Conservation (phyloP, 2,113 vertebrate species). For the Ornithorhynchus anatinus region DNA sequence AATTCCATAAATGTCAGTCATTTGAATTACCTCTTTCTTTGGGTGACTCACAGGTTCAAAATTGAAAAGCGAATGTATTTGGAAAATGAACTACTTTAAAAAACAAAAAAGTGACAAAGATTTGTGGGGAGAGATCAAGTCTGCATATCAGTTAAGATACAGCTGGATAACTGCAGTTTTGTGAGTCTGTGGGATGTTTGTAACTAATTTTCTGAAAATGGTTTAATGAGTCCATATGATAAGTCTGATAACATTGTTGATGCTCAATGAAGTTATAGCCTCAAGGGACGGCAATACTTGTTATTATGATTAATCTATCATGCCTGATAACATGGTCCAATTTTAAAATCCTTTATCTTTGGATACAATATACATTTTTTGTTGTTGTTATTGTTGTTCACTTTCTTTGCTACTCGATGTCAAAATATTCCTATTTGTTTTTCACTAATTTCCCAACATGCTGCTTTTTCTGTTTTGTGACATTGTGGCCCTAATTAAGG, state of each 20-base stretch:
- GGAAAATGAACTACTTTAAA: neutral
- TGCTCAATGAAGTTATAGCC: neutral
- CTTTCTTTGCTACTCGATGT: slow-evolving; percentile 69
- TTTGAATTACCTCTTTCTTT: neutral
- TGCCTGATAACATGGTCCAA: slow-evolving; percentile 7
- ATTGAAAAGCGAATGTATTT: slow-evolving; percentile 24
- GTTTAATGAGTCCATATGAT: slow-evolving; percentile 1
- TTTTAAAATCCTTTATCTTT: slow-evolving; percentile 20
- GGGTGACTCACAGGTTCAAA: neutral
- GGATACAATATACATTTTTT: slow-evolving; percentile 20
- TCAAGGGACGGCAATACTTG: slow-evolving; percentile 17
- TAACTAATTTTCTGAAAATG: slow-evolving; percentile 16
- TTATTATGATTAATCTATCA: slow-evolving; percentile 36
- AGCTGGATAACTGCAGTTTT: neutral
- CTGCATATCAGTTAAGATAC: neutral
- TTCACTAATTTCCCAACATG: slow-evolving; percentile 53
- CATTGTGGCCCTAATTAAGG: slow-evolving; percentile 61
- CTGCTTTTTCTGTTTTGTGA: slow-evolving; percentile 37
- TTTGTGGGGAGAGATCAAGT: neutral
- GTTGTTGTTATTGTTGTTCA: neutral
- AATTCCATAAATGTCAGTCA: neutral
- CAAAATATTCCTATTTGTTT: slow-evolving; percentile 70
- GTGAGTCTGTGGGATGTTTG: neutral
- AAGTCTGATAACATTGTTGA: slow-evolving; percentile 28
- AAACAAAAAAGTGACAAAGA: neutral